phyloP scores from a whole-genome alignment of 2,888 invertebrate species.

The Epiblema foenella region DNA sequence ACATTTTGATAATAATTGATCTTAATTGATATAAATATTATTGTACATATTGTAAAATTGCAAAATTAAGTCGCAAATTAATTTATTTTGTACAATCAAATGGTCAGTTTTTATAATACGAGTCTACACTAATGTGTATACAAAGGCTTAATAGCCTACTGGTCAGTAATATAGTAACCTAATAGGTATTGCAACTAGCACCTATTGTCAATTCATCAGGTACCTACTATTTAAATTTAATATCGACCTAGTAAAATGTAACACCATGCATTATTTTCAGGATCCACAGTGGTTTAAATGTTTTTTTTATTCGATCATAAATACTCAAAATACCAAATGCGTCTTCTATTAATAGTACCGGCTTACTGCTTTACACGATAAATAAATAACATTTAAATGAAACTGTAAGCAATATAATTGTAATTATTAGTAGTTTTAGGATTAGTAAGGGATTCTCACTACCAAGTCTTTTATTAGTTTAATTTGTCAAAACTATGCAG shows the following conservation, averaged over 20 bases:
- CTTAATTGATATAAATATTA: too few species aligned
- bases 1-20: too few species aligned
- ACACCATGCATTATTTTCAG: too few species aligned
- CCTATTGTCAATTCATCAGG: neutral
- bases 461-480: conserved; percentile 58
- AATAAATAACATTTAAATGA: conserved; percentile 52
- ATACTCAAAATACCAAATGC: conserved; percentile 32
- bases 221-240: too few species aligned
- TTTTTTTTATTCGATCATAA: conserved; percentile 5
- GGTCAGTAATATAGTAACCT: conserved; percentile 17
- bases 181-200: neutral
- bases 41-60: too few species aligned
- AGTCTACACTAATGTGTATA: too few species aligned
- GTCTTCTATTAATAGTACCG: conserved; percentile 40
- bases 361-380: conserved; percentile 48
- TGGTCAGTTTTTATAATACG: conserved; percentile 6
- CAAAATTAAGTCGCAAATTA: neutral
- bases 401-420: conserved; percentile 75
- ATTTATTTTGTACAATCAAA: conserved; percentile 17
- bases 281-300: too few species aligned
- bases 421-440: conserved; percentile 63
- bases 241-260: too few species aligned
- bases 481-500: conserved; percentile 30
- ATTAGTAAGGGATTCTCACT: conserved; percentile 53
- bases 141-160: neutral